phyloP scores from a whole-genome alignment of 1,140 invertebrate genomes.

The Hormaphis cornu region DNA sequence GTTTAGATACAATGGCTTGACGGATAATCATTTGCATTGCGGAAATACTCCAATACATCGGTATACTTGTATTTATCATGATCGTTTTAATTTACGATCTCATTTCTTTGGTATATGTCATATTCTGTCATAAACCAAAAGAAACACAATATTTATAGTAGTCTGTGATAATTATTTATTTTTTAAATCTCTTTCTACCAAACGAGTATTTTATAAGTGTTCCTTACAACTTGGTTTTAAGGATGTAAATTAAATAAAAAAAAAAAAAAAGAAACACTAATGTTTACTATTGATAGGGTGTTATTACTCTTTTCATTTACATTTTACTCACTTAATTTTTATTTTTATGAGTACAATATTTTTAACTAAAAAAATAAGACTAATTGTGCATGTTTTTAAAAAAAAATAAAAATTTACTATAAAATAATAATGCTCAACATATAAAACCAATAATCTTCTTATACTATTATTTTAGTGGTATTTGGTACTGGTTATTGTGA shows the following conservation, averaged over 20 bases:
- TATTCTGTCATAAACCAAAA: background rate
- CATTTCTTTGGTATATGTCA: background rate
- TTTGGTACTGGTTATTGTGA: slow-evolving; percentile 10
- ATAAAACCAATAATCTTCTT: background rate
- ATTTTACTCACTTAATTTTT: background rate
- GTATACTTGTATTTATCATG: background rate
- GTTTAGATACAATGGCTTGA: slow-evolving; percentile 17
- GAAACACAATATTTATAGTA: background rate
- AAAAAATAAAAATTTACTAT: background rate
- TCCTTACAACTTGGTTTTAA: slow-evolving; percentile 19
- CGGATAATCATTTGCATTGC: background rate
- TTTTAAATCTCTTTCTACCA: slow-evolving; percentile 2
- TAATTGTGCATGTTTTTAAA: background rate
- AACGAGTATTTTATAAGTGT: background rate
- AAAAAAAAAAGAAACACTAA: background rate
- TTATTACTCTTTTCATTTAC: background rate
- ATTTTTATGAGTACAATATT: no score
- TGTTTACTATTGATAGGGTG: background rate
- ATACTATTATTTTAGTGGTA: slow-evolving; percentile 16
- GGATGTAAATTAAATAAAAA: background rate
- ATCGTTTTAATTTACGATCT: slow-evolving; percentile 4
- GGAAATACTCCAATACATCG: slow-evolving; percentile 4
- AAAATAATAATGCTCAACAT: slow-evolving; percentile 1
- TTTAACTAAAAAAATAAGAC: no score
- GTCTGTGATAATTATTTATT: slow-evolving; percentile 20